Base-by-base conservation (phyloP, 2,888 invertebrate genomes). In the Dynastes hyllus region DNA sequence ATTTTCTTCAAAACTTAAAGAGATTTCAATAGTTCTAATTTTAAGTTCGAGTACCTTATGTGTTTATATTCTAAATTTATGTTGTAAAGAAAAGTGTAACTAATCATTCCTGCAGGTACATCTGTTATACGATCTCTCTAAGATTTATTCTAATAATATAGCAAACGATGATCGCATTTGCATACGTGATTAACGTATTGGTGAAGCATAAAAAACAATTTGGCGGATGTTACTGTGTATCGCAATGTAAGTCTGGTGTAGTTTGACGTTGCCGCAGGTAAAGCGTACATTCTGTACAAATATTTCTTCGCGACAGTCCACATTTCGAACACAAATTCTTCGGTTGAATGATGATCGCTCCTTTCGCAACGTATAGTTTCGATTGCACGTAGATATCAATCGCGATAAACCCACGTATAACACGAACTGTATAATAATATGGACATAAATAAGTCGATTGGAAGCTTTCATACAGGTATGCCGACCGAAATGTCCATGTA, bases 291-390 rank as follows among this genome's bases (percentile, higher is more conserved):
- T 69, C 29, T 45, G 37, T n/a, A 50, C 51, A 51, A 69, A 69
- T 69, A 69, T 29, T 69, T 69, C 51, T 22, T 45, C 13, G 51
- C 51, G 51, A 69, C 69, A 69, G 50, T 51, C 69, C 29, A 69
- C 51, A 69, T 69, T 69, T 51, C 69, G 22, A 69, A 50, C 51
- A 51, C 69, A 69, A 51, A 69, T 51, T 69, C 13, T 69, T 51
- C 69, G 29, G 27, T 51, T 51, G 69, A 69, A 13, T 27, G 51
- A 69, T 69, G 69, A 63, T 63, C 27, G 69, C 16, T 51, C 51
- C 50, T 51, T 27, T 22, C 51, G 45, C 51, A 22, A 29, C 50
- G 16, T 45, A 29, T 37, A 9, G 67, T 45, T 37, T 66, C 32
- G 65, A 66, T 40, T 67, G n/a, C 27, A 50, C 27, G 55, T 55